These are phyloP conservation scores for Poeciliopsis occidentalis DNA, from an alignment of 2,113 vertebrate genomes.

Conservation along the genomic window DNA sequence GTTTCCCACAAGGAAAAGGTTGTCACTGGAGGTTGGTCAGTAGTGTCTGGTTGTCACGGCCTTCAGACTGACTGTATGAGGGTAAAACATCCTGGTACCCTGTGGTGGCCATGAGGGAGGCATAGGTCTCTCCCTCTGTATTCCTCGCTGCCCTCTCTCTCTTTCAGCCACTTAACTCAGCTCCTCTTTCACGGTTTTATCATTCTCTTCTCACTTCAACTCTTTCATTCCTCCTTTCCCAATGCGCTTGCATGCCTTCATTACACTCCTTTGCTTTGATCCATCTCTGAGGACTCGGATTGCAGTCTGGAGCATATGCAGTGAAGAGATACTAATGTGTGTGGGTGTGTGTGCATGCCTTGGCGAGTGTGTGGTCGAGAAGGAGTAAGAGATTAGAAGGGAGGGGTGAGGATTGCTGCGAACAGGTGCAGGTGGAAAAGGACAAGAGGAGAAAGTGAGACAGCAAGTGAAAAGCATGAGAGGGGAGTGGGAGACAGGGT, in stretches of 20 bases:
- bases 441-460: neutral
- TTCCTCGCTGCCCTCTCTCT: slow-evolving; percentile 32
- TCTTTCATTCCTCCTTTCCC: slow-evolving; percentile 34
- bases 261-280: slow-evolving; percentile 70
- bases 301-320: slow-evolving; percentile 64
- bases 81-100: slow-evolving; percentile 50
- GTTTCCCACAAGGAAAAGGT: slow-evolving; percentile 24
- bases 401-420: slow-evolving; percentile 58
- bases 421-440: slow-evolving; percentile 39
- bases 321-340: slow-evolving; percentile 61
- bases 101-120: slow-evolving; percentile 42
- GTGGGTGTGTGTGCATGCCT: slow-evolving; percentile 11
- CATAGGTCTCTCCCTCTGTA: slow-evolving; percentile 56
- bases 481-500: neutral
- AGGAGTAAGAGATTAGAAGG: slow-evolving; percentile 62
- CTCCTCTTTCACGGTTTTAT: slow-evolving; percentile 27
- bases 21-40: slow-evolving; percentile 44
- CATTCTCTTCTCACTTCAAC: slow-evolving; percentile 29
- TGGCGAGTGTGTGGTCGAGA: slow-evolving; percentile 26
- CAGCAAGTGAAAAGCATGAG: slow-evolving; percentile 11
- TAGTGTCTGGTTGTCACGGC: slow-evolving; percentile 38
- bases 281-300: slow-evolving; percentile 65
- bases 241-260: slow-evolving; percentile 48
- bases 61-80: slow-evolving; percentile 56
- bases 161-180: slow-evolving; percentile 29